Conservation (phyloP, 2,888 invertebrate species). For the Dynastes grantii region DNA sequence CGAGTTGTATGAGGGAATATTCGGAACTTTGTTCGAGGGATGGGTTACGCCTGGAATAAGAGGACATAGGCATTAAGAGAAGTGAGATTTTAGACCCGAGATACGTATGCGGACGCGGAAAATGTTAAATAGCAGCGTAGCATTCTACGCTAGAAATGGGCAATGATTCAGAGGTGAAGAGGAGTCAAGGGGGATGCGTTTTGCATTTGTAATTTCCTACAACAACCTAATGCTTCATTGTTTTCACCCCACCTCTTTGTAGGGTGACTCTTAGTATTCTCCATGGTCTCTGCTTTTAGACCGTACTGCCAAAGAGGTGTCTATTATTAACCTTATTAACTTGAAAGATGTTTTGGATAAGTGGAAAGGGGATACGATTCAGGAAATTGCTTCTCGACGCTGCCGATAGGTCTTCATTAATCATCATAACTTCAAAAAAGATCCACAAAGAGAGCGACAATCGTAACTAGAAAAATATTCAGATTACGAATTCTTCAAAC, state of each 20-base stretch:
- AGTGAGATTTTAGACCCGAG: neutral
- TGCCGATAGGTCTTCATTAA: neutral
- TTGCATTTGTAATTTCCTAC: slow-evolving; percentile 9
- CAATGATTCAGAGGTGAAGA: neutral
- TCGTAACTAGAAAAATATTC: too few species aligned
- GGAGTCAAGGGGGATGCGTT: neutral
- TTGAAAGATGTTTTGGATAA: neutral
- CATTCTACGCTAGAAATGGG: neutral
- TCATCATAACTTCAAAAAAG: neutral
- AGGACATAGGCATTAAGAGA: neutral
- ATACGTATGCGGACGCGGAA: neutral
- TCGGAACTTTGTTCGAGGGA: too few species aligned
- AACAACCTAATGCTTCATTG: slow-evolving; percentile 2
- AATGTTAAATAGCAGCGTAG: neutral
- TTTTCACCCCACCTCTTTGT: neutral
- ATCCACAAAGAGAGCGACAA: neutral
- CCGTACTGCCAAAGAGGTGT: neutral
- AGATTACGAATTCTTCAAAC: too few species aligned
- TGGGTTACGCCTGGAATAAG: too few species aligned
- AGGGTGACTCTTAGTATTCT: too few species aligned
- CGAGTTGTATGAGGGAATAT: too few species aligned
- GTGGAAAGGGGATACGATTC: neutral
- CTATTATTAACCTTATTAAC: neutral
- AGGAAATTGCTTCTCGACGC: neutral
- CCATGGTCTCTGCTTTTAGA: too few species aligned